Evolutionary conservation across 1,140 invertebrate genomes (phyloP).

Genomic region (Gyrodactylus bullatarudis): DNA sequence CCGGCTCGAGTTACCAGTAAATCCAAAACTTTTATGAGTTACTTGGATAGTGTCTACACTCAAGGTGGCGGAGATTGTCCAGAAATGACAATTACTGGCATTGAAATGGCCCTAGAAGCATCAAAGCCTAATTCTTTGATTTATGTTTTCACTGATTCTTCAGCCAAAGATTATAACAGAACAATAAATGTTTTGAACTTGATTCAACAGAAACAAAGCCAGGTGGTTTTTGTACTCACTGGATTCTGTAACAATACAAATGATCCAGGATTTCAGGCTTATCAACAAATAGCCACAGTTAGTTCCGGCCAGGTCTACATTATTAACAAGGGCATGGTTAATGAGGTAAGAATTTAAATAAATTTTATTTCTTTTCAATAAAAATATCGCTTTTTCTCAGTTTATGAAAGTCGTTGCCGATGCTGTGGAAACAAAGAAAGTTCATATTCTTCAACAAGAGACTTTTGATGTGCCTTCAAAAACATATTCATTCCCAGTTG

Average conservation of each 20-base stretch:
- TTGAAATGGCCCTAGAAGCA: slow-evolving; percentile 29
- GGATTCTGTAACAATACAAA: slow-evolving; percentile 32
- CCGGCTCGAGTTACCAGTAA: slow-evolving; percentile 29
- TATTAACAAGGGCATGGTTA: slow-evolving; percentile 33
- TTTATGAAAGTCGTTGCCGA: slow-evolving; percentile 4
- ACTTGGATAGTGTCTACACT: slow-evolving; percentile 27
- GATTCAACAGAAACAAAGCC: slow-evolving; percentile 34
- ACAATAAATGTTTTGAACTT: slow-evolving; percentile 29
- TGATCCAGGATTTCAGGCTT: slow-evolving; percentile 28
- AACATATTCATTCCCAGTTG: slow-evolving; percentile 3
- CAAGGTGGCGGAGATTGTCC: slow-evolving; percentile 38
- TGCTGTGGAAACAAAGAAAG: slow-evolving; percentile 1
- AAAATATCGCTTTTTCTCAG: neutral
- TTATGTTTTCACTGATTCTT: slow-evolving; percentile 40
- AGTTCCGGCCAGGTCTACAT: slow-evolving; percentile 38
- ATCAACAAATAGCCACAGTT: slow-evolving; percentile 33
- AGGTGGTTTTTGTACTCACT: slow-evolving; percentile 38
- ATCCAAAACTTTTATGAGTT: slow-evolving; percentile 25
- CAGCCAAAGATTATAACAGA: slow-evolving; percentile 30
- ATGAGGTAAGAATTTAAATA: slow-evolving; percentile 22
- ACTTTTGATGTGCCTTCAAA: neutral
- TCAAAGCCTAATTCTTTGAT: slow-evolving; percentile 32
- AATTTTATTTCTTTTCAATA: neutral
- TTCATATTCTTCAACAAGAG: slow-evolving; percentile 4
- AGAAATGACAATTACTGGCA: slow-evolving; percentile 31